Conservation (phyloP, 2,888 invertebrate genomes). For the Drosophila pseudotalamancana region DNA sequence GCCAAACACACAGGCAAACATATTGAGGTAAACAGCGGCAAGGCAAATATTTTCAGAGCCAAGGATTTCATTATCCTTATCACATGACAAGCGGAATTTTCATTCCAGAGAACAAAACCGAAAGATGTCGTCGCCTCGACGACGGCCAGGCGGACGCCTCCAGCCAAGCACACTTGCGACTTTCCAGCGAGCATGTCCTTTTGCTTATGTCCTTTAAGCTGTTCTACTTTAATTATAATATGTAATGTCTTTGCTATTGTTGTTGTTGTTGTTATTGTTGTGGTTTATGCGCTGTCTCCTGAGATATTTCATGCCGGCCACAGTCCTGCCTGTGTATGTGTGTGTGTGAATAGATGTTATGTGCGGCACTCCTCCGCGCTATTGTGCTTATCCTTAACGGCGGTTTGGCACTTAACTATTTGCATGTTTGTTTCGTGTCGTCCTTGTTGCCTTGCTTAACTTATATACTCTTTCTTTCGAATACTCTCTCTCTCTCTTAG, state of each 20-base stretch:
- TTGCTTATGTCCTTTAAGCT: slow-evolving; percentile 72
- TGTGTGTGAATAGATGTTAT: slow-evolving; percentile 6
- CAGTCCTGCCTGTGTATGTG: slow-evolving; percentile 11
- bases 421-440: slow-evolving; percentile 68
- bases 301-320: slow-evolving; percentile 68
- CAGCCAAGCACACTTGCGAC: slow-evolving; percentile 39
- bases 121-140: slow-evolving; percentile 67
- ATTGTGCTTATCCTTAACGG: slow-evolving; percentile 73
- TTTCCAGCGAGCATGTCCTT: slow-evolving; percentile 44
- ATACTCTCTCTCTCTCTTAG: neutral
- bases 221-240: slow-evolving; percentile 80
- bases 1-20: slow-evolving; percentile 24
- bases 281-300: slow-evolving; percentile 70
- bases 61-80: slow-evolving; percentile 84
- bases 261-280: slow-evolving; percentile 17
- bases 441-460: slow-evolving; percentile 42
- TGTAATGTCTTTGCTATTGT: slow-evolving; percentile 44
- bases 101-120: slow-evolving; percentile 45
- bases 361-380: slow-evolving; percentile 59
- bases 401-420: slow-evolving; percentile 75
- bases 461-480: slow-evolving; percentile 23
- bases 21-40: slow-evolving; percentile 57
- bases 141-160: slow-evolving; percentile 52
- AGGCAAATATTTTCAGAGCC: slow-evolving; percentile 79
- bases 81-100: slow-evolving; percentile 72